These are phyloP conservation scores for Oreotragus oreotragus DNA, from an alignment of 2,113 vertebrate genomes.

Conservation along the genomic window DNA sequence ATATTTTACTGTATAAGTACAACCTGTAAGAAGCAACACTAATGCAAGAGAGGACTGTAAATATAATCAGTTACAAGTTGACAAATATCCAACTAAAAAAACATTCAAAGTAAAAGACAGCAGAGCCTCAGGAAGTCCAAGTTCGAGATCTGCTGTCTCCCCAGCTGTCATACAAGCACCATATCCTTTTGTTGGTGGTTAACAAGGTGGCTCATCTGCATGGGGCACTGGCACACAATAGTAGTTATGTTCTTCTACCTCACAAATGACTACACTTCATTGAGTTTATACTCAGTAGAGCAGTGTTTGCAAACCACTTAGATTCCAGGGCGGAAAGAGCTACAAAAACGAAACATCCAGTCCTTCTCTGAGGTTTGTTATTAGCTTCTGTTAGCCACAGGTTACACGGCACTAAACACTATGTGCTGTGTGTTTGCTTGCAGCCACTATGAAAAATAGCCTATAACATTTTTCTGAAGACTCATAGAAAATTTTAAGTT, in stretches of 20 bases:
- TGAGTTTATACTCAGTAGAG: conserved; percentile 62
- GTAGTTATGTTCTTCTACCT: conserved; percentile 54
- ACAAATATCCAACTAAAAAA: conserved; percentile 25
- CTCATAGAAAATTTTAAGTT: conserved; percentile 59
- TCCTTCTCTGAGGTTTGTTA: conserved; percentile 63
- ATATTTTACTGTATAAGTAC: background rate
- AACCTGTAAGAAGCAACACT: background rate
- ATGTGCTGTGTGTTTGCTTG: conserved; percentile 62
- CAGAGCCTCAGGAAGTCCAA: background rate
- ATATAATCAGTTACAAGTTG: background rate
- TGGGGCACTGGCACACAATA: conserved; percentile 10
- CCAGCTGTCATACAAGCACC: background rate
- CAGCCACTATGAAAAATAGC: conserved; percentile 66
- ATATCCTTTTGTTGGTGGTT: background rate
- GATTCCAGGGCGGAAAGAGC: conserved; percentile 67
- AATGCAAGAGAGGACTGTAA: background rate
- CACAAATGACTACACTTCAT: conserved; percentile 55
- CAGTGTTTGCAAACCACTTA: conserved; percentile 74
- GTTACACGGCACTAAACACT: conserved; percentile 73
- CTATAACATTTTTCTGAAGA: conserved; percentile 58
- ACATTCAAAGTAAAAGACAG: background rate
- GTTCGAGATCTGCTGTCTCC: background rate
- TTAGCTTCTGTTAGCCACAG: conserved; percentile 68
- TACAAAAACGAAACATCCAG: conserved; percentile 69
- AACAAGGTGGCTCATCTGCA: background rate